Evolutionary conservation across 2,113 vertebrate genomes (phyloP).

Genomic region (Notarius quadriscutis): DNA sequence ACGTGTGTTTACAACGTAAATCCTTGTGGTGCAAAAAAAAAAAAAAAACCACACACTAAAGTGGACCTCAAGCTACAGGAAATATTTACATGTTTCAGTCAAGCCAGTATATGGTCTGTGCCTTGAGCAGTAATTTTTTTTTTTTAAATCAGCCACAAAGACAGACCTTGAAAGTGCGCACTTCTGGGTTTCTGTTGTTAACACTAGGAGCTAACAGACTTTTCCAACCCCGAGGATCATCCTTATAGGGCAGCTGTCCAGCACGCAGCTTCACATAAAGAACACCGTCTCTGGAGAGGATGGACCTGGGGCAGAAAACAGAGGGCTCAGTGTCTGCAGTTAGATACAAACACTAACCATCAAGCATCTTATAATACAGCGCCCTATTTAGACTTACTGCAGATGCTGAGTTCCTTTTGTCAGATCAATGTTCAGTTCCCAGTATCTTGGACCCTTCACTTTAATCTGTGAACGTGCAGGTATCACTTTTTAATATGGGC

Average conservation of each 20-base stretch:
- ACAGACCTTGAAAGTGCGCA: constrained; percentile 87
- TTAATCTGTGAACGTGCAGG: constrained; percentile 76
- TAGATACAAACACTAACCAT: neutral
- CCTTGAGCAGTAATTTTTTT: neutral
- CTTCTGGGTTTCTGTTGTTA: constrained; percentile 82
- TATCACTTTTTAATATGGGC: neutral
- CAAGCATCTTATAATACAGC: neutral
- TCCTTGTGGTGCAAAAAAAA: neutral
- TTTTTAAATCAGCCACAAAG: neutral
- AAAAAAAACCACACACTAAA: neutral
- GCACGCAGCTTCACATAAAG: constrained; percentile 94
- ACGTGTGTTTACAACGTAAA: neutral
- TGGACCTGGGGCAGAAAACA: constrained; percentile 78
- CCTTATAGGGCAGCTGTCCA: constrained; percentile 95
- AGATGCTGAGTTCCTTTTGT: constrained; percentile 88
- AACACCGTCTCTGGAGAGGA: constrained; percentile 88
- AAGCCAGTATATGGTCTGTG: neutral
- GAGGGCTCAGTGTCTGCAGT: neutral
- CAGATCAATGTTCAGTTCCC: constrained; percentile 91
- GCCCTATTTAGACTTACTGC: constrained; percentile 77
- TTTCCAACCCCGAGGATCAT: constrained; percentile 96
- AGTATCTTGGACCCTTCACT: constrained; percentile 97
- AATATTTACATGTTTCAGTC: constrained; percentile 2
- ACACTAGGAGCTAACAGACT: constrained; percentile 87
- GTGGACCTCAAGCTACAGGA: neutral